Evolutionary conservation across 1,140 invertebrate genomes (phyloP).

Genomic region (Calephelis virginiensis): DNA sequence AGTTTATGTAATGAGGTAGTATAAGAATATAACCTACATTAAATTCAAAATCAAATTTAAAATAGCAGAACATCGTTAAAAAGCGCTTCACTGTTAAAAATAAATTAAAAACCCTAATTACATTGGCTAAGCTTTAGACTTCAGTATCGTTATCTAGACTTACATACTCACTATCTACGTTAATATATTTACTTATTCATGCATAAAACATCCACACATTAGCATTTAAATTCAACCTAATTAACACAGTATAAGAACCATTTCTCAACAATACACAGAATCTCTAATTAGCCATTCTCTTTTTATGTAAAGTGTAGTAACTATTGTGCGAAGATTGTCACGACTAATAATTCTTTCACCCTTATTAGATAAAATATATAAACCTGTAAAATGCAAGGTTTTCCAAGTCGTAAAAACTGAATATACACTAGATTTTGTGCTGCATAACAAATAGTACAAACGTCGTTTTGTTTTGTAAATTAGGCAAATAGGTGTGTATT

Average conservation of each 20-base stretch:
- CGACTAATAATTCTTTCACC: slow-evolving; percentile 20
- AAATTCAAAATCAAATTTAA: too few species aligned
- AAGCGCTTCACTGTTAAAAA: slow-evolving; percentile 1
- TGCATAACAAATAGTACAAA: slow-evolving; percentile 3
- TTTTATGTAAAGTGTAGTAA: slow-evolving; percentile 15
- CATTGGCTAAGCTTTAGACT: slow-evolving; percentile 12
- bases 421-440: slow-evolving; percentile 1
- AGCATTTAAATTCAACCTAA: slow-evolving; percentile 5
- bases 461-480: not conserved
- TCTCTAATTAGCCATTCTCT: slow-evolving; percentile 16
- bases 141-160: slow-evolving; percentile 5
- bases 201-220: slow-evolving; percentile 11
- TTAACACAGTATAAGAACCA: not conserved
- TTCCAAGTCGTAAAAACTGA: not conserved
- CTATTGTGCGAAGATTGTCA: slow-evolving; percentile 16
- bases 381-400: not conserved
- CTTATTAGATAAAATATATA: slow-evolving; percentile 15
- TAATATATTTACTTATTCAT: slow-evolving; percentile 14
- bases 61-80: not conserved
- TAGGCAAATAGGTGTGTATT: not conserved
- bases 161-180: slow-evolving; percentile 12
- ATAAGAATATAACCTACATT: too few species aligned
- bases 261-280: not conserved
- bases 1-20: too few species aligned
- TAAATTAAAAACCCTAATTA: slow-evolving; percentile 2